Evolutionary conservation across 2,113 vertebrate genomes (phyloP).

Genomic region (Abramis brama): DNA sequence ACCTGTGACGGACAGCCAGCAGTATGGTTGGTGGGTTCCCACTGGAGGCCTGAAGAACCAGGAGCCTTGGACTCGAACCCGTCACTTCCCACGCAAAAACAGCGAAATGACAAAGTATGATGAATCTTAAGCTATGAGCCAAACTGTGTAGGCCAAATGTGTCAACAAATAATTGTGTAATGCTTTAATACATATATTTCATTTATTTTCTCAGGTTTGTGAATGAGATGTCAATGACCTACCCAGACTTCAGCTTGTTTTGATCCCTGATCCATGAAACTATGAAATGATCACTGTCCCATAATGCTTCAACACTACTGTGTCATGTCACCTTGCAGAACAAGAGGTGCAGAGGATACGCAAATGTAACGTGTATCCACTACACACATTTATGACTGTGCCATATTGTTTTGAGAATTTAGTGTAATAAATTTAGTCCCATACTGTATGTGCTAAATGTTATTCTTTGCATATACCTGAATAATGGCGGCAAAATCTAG

Average conservation of each 20-base stretch:
- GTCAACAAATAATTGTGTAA: background rate
- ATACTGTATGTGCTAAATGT: background rate
- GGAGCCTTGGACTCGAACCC: constrained; percentile 71
- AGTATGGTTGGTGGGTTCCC: constrained; percentile 77
- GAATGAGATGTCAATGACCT: constrained; percentile 67
- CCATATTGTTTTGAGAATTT: constrained; percentile 3
- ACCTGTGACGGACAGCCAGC: constrained; percentile 79
- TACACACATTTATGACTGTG: background rate
- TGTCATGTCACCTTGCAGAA: background rate
- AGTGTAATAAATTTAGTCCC: background rate
- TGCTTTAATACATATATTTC: background rate
- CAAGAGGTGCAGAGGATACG: background rate
- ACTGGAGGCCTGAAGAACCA: constrained; percentile 19
- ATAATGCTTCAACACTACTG: background rate
- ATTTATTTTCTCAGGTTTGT: constrained; percentile 71
- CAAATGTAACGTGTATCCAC: background rate
- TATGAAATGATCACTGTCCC: background rate
- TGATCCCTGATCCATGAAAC: background rate
- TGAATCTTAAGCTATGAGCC: background rate
- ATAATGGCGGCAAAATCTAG: background rate
- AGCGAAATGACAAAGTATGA: constrained; percentile 80
- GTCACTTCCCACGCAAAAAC: constrained; percentile 67
- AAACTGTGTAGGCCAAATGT: background rate
- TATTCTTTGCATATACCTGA: background rate
- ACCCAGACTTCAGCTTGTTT: constrained; percentile 72